These are phyloP conservation scores for Creontiades dilutus DNA, from an alignment of 2,888 invertebrate genomes.

Conservation along the genomic window DNA sequence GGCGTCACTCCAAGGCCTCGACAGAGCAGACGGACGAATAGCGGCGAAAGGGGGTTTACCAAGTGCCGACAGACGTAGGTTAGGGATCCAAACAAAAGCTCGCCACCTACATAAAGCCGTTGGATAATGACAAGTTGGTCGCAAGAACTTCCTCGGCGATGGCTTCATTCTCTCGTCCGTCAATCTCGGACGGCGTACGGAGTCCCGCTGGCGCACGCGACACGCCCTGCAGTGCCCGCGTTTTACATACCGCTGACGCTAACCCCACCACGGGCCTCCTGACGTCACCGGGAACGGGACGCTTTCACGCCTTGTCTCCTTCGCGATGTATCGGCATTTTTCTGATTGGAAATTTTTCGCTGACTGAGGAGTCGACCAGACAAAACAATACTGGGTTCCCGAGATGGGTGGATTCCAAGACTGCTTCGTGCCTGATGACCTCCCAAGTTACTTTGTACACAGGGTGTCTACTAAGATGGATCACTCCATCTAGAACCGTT, in stretches of 20 bases:
- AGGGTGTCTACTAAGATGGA: too few species aligned
- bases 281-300: constrained; percentile 10
- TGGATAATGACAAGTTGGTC: constrained; percentile 32
- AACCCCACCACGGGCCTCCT: not conserved
- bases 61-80: constrained; percentile 35
- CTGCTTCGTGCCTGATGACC: too few species aligned
- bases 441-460: too few species aligned
- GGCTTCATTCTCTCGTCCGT: constrained; percentile 15
- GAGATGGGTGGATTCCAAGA: too few species aligned
- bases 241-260: not conserved
- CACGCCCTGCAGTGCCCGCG: constrained; percentile 4
- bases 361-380: not conserved
- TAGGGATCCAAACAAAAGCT: not conserved
- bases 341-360: not conserved
- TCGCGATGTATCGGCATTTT: not conserved
- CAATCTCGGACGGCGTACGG: not conserved
- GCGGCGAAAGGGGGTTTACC: constrained; percentile 18
- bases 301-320: not conserved
- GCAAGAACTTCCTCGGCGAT: not conserved
- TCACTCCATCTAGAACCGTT: too few species aligned
- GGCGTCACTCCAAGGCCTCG: not conserved
- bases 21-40: not conserved
- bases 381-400: too few species aligned
- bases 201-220: not conserved
- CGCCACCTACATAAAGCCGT: constrained; percentile 6